Conservation (phyloP, 2,888 invertebrate genomes). For the Electrophaes corylata region DNA sequence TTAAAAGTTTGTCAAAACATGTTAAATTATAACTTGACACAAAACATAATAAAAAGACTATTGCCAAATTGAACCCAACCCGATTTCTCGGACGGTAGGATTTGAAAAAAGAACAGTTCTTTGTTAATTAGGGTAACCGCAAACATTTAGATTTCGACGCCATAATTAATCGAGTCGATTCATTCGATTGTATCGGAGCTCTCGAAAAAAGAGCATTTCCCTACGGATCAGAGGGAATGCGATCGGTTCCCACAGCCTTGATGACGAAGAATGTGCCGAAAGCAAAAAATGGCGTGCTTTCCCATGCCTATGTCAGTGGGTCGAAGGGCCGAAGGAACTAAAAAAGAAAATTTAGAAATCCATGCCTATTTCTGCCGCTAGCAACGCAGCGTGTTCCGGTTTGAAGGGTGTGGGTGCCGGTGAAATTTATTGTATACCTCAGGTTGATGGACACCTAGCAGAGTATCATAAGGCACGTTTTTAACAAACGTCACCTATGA, state of each 20-base stretch:
- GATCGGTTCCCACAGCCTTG: conserved; percentile 82
- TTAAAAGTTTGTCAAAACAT: not conserved
- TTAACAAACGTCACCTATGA: too few species aligned
- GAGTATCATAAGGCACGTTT: too few species aligned
- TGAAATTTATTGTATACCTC: too few species aligned
- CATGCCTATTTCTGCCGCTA: too few species aligned
- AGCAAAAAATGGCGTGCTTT: conserved; percentile 78
- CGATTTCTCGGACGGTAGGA: conserved; percentile 38
- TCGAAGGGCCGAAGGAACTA: conserved; percentile 46
- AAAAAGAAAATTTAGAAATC: conserved; percentile 1
- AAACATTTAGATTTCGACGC: conserved; percentile 61
- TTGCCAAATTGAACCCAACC: not conserved
- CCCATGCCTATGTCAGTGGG: conserved; percentile 71
- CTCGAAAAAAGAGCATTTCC: conserved; percentile 74
- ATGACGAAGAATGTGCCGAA: conserved; percentile 67
- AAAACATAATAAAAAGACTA: not conserved
- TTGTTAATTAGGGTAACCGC: conserved; percentile 65
- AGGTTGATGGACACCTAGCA: too few species aligned
- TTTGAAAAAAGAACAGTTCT: conserved; percentile 43
- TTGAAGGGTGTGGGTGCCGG: too few species aligned
- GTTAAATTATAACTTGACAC: not conserved
- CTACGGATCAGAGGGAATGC: conserved; percentile 67
- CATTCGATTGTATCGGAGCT: conserved; percentile 72
- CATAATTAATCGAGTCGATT: conserved; percentile 74
- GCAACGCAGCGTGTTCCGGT: too few species aligned